These are phyloP conservation scores for Apamea epomidion DNA, from an alignment of 2,888 invertebrate species.

Conservation along the genomic window DNA sequence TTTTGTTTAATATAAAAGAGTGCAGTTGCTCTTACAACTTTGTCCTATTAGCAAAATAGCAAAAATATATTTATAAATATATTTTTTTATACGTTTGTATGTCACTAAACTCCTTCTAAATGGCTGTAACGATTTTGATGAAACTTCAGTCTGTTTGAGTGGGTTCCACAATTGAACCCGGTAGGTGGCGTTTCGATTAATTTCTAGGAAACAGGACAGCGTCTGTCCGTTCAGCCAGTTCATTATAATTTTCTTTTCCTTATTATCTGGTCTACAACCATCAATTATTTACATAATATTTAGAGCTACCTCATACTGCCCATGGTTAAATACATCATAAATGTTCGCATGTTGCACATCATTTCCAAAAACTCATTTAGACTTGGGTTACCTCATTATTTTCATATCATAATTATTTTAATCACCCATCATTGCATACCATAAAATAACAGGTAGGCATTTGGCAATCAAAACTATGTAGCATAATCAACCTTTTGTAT, in stretches of 20 bases:
- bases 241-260: background rate
- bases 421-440: conserved; percentile 3
- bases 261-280: background rate
- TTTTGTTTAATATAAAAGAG: too few species aligned
- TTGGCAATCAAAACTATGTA: background rate
- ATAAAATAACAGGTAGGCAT: background rate
- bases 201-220: background rate
- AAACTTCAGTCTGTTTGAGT: background rate
- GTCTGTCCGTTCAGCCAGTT: background rate
- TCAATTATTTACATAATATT: background rate
- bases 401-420: conserved; percentile 26
- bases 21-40: too few species aligned
- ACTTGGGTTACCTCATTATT: conserved; percentile 6
- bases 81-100: background rate
- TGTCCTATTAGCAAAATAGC: too few species aligned
- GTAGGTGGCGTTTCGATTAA: too few species aligned
- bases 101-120: background rate
- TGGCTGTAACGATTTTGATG: background rate
- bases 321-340: conserved; percentile 1
- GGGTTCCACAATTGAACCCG: too few species aligned
- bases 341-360: background rate
- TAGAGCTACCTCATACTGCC: background rate
- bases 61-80: too few species aligned
- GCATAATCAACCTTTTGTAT: background rate
- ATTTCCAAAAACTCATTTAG: conserved; percentile 23